phyloP scores from a whole-genome alignment of 1,140 invertebrate species.

The Bathynomus jamesi region DNA sequence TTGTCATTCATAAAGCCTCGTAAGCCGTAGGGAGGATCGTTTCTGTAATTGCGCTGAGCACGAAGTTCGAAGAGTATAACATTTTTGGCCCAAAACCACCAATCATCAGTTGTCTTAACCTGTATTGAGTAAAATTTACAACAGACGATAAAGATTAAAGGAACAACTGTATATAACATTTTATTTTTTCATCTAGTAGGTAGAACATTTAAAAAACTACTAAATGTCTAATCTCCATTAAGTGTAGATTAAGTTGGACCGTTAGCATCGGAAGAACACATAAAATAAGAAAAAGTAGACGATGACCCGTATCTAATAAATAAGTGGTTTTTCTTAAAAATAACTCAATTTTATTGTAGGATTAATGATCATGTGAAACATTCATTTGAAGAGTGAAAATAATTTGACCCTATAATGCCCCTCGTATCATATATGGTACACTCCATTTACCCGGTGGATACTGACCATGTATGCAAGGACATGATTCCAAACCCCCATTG shows the following conservation, averaged over 20 bases:
- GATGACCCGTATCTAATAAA: too few species aligned
- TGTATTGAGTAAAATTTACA: constrained; percentile 7
- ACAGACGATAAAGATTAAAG: not conserved
- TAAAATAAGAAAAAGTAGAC: not conserved
- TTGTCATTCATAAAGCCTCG: constrained; percentile 49
- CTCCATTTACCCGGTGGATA: too few species aligned
- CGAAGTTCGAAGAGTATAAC: constrained; percentile 45
- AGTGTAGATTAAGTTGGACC: not conserved
- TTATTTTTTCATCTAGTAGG: not conserved
- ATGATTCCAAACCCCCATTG: too few species aligned
- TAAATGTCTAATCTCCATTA: not conserved
- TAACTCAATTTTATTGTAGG: too few species aligned
- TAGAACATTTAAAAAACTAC: too few species aligned
- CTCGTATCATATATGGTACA: too few species aligned
- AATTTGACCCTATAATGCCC: too few species aligned
- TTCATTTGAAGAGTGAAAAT: too few species aligned
- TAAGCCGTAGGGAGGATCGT: constrained; percentile 43
- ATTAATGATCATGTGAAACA: too few species aligned
- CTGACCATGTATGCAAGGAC: too few species aligned
- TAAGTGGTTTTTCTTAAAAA: too few species aligned
- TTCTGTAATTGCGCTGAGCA: constrained; percentile 48
- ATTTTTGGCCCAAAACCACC: constrained; percentile 46
- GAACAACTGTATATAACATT: not conserved
- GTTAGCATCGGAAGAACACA: not conserved
- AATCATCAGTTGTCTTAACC: constrained; percentile 23